Conservation (phyloP, 2,888 invertebrate genomes). For the Leucozona laternaria region DNA sequence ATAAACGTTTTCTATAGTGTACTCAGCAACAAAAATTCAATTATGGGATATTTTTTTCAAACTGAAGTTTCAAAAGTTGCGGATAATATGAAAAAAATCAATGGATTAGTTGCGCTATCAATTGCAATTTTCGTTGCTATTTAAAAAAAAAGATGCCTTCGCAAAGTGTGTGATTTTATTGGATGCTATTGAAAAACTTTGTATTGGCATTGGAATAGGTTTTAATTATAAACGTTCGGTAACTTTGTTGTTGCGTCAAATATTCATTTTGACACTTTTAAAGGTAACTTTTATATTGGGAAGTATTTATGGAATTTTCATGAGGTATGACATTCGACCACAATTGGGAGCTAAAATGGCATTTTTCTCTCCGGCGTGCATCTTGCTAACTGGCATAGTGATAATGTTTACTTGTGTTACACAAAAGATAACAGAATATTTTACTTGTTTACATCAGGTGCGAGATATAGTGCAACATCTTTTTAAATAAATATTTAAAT, state of each 20-base stretch:
- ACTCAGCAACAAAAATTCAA: conserved; percentile 78
- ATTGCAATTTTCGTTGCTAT: conserved; percentile 5
- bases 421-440: conserved; percentile 78
- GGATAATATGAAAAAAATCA: conserved; percentile 81
- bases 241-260: conserved; percentile 55
- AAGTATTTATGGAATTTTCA: conserved; percentile 76
- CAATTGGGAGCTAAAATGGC: conserved; percentile 74
- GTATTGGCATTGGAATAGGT: conserved; percentile 77
- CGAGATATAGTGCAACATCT: background rate
- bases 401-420: conserved; percentile 77
- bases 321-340: conserved; percentile 44
- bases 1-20: conserved; percentile 80
- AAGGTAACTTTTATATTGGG: conserved; percentile 73
- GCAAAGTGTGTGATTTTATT: conserved; percentile 65
- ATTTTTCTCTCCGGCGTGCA: conserved; percentile 80
- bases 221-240: conserved; percentile 76
- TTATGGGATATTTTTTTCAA: conserved; percentile 82
- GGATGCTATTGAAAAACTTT: conserved; percentile 77
- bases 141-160: background rate
- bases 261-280: conserved; percentile 63
- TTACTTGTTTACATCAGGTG: conserved; percentile 80
- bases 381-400: conserved; percentile 78
- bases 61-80: conserved; percentile 81
- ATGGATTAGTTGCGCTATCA: conserved; percentile 78
- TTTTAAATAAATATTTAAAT: background rate